Evolutionary conservation across 2,888 invertebrate species (phyloP), one percentile per base, ranked within the genome.

Genomic region (Drosophila mimica): DNA sequence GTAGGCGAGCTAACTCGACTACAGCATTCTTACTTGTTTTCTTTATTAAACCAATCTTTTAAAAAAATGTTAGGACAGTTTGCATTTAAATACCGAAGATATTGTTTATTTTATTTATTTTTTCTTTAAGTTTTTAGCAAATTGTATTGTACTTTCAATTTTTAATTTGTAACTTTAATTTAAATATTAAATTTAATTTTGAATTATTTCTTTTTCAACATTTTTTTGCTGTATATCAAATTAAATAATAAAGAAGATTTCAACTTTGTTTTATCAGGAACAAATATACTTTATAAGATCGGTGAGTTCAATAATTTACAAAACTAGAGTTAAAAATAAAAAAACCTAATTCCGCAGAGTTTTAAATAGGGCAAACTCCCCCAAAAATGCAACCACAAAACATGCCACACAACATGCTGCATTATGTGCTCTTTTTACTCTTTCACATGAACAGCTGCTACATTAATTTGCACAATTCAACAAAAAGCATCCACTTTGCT

Each of bases 381-480:
- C 25, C 28, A 48, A 40, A 40, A 62, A 36, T 30, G 53, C 58
- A 61, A 28, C 74, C 58, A 53, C 70, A 64, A 69, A 60, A 49
- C 51, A 20, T 36, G 36, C 62, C 20, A 17, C 60, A 70, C 62
- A 65, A 66, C 65, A 67, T 70, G 74, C 73, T 40, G 49, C 48
- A 53, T 9, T 53, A 49, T 31, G 65, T 20, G 63, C 33, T 34
- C 62, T 25, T 58, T 60, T 53, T 67, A 53, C 67, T 53, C 57
- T 58, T 76, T 36, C 67, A 46, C 49, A 54, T 60, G 60, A 63
- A 52, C 65, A 70, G 60, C 56, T 63, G 78, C 43, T 58, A 54
- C 70, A 70, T 61, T 63, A 78, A 64, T 78, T 78, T 54, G 46
- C 61, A 51, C 33, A 58, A 54, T 56, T 59, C 31, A 66, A 57